Base-by-base conservation (phyloP, 2,888 invertebrate genomes). In the Sesamia inferens region DNA sequence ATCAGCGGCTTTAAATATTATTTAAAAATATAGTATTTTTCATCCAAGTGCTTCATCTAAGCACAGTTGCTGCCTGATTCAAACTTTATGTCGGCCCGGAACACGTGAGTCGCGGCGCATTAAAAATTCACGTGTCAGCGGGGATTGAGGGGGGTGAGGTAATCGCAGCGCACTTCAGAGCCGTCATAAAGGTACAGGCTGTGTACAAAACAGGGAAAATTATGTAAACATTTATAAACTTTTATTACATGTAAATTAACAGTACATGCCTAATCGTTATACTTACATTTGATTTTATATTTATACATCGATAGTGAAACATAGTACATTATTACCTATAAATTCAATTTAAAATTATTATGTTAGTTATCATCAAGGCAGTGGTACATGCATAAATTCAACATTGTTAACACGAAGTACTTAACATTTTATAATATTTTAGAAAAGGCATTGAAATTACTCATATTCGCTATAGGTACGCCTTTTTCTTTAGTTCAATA, bases 321-420 rank as follows among this genome's bases (percentile, higher is more conserved):
- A 87, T 86, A 79, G 82, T 78, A 89, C 87, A 87, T 87, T 82
- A 90, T 90, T 90, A 91, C 89, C 90, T 90, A 89, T 91, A 88
- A 88, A 87, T 91, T 91, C 88, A 91, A 92, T 87, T 86, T 86
- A 84, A 86, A 86, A 83, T 86, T 86, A 86, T 86, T 92, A 92
- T 90, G 89, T 90, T 90, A 90, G 85, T 90, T 90, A 93, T 92
- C 92, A 92, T 92, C 92, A 93, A 94, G 94, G 94, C 94, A 94
- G 94, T 94, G 93, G 91, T 93, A 90, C 88, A 92, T 91, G 91
- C 91, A 91, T 90, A 90, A 89, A 88, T 90, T 90, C 88, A 90
- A 92, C 90, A 88, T 87, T 86, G 79, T 89, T 88, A 89, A 87
- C 83, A 89, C 87, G 87, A 90, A 79, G 84, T 87, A 87, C 84